Conservation (phyloP, 2,113 vertebrate genomes). For the Strix aluco region DNA sequence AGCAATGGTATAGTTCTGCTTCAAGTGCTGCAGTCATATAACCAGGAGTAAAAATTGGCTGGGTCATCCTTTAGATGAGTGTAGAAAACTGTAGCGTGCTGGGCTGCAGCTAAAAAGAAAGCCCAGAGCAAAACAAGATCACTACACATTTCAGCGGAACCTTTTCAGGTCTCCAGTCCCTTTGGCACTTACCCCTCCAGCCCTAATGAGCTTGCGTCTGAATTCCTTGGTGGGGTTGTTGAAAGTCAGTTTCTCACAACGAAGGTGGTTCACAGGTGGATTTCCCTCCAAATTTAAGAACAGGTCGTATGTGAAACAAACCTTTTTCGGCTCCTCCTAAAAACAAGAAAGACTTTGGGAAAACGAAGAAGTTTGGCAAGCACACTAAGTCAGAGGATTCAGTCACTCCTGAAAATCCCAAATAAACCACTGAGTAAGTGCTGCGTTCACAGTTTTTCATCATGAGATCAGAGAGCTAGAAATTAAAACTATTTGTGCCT, state of each 20-base stretch:
- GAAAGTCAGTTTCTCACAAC: constrained; percentile 98
- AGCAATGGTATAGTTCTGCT: not conserved
- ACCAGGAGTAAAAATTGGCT: not conserved
- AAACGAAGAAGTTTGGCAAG: not conserved
- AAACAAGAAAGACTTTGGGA: constrained; percentile 8
- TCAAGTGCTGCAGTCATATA: not conserved
- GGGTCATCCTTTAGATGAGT: not conserved
- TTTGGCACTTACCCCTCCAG: constrained; percentile 88
- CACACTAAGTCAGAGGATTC: not conserved
- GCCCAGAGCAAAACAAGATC: not conserved
- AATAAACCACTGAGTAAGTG: not conserved
- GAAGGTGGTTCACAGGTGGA: constrained; percentile 96
- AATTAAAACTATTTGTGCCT: not conserved
- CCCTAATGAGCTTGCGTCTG: constrained; percentile 93
- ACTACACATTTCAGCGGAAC: not conserved
- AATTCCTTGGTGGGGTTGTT: constrained; percentile 99
- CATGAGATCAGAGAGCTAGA: not conserved
- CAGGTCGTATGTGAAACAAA: constrained; percentile 96
- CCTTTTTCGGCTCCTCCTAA: constrained; percentile 96
- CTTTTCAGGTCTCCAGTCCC: not conserved
- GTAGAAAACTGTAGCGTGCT: not conserved
- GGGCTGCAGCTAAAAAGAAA: not conserved
- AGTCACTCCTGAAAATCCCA: not conserved
- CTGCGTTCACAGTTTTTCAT: not conserved
- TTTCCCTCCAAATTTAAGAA: constrained; percentile 98